Base-by-base conservation (phyloP, 2,113 vertebrate genomes). In the Sturnira hondurensis region DNA sequence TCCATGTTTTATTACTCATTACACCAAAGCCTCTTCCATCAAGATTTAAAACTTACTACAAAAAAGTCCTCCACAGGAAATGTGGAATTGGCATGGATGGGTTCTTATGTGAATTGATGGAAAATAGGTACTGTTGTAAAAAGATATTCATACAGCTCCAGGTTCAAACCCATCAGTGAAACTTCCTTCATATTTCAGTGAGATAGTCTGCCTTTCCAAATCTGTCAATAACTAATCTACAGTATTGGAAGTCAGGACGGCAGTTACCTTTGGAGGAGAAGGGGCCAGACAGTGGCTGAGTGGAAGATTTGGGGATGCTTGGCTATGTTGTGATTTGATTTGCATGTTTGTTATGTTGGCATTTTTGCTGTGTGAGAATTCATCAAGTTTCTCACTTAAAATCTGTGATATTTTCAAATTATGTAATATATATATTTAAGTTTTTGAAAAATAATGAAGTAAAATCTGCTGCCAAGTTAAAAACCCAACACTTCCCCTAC, bases 361-460 rank as follows among this genome's bases (percentile, higher is more conserved):
- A 22, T 33, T 28, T 61, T 91, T 71, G 5, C 16, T 89, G 67
- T 41, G 38, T 56, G 38, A 54, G n/a, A 83, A 52, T 58, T 73
- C 76, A 67, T 76, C 16, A 78, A 68, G 10, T 36, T 90, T 81
- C 76, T 45, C 31, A 52, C 47, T 91, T 90, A 43, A 16, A 7
- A 52, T 65, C 26, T 54, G 4, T 50, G 13, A 5, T 38, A 54
- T 58, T 81, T 92, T 83, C 26, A 67, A 78, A 83, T 88, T 45
- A 77, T 14, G 5, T 87, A 58, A 68, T 26, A 77, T 28, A 10
- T 45, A 22, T 65, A 41, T 45, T 14, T 89, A 70, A 54, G n/a
- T 61, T 96, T 95, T 88, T 47, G 67, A 77, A 67, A 95, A 83
- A 41, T 77, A 74, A 54, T 83, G 73, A 91, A 88, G 91, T 52